phyloP scores from a whole-genome alignment of 1,140 invertebrate species.

The Goniozus legneri region DNA sequence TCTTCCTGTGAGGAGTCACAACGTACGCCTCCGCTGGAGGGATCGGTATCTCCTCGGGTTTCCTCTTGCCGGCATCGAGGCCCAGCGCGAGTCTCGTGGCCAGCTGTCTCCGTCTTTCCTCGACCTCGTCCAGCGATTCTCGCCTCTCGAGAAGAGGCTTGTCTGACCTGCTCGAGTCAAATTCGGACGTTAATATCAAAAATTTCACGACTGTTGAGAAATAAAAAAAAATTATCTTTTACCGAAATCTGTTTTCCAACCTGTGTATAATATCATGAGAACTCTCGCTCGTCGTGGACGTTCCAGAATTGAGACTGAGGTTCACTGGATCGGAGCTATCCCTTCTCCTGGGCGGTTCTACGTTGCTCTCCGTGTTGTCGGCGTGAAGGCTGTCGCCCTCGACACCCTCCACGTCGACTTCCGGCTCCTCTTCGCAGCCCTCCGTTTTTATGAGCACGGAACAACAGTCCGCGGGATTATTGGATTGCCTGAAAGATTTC shows the following conservation, averaged over 20 bases:
- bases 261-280: constrained; percentile 46
- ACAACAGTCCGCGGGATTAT: constrained; percentile 52
- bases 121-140: constrained; percentile 51
- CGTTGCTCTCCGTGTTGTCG: constrained; percentile 47
- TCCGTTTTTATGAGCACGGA: constrained; percentile 55
- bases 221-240: too few relatives aligned
- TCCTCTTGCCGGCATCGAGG: constrained; percentile 46
- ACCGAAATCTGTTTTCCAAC: too few relatives aligned
- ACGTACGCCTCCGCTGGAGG: constrained; percentile 63
- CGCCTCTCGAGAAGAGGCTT: constrained; percentile 44
- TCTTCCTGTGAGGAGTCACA: constrained; percentile 78
- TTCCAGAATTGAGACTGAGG: constrained; percentile 58
- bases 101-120: constrained; percentile 49
- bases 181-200: too few relatives aligned
- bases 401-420: constrained; percentile 57
- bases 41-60: constrained; percentile 50
- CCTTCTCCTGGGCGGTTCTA: constrained; percentile 49
- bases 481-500: constrained; percentile 46
- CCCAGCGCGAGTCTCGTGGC: constrained; percentile 44
- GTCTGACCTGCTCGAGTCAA: constrained; percentile 28
- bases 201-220: too few relatives aligned
- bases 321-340: constrained; percentile 71
- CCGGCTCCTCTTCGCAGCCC: constrained; percentile 56
- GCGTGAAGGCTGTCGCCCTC: constrained; percentile 53
- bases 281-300: constrained; percentile 47